Evolutionary conservation across 2,797 vertebrate species (phyloP).

Genomic region (Dendrocincla tyrannina): DNA sequence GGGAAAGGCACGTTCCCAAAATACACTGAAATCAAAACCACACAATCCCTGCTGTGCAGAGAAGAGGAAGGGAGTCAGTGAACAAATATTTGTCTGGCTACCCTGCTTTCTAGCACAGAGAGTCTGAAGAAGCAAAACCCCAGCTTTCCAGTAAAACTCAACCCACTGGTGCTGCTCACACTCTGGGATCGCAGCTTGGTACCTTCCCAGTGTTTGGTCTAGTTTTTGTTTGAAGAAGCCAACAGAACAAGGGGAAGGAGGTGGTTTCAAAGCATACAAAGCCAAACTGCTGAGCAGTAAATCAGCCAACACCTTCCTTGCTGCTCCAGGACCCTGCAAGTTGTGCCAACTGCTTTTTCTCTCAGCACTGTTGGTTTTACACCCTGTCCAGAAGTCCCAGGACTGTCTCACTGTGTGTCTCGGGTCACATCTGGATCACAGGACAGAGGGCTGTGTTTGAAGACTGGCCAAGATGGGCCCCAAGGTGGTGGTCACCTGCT

Average conservation of each 20-base stretch:
- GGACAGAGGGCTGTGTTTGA: background rate
- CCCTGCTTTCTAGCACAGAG: slow-evolving; percentile 8
- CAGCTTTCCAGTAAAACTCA: slow-evolving; percentile 25
- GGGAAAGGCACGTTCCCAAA: slow-evolving; percentile 32
- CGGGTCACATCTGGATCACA: background rate
- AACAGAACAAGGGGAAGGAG: background rate
- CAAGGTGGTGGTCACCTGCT: background rate
- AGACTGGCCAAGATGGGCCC: background rate
- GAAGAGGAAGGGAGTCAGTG: background rate
- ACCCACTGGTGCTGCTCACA: background rate
- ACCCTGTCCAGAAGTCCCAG: background rate
- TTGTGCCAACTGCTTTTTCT: background rate
- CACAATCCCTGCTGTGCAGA: background rate
- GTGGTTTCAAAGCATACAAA: background rate
- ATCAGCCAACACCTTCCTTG: background rate
- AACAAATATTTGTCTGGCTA: slow-evolving; percentile 35
- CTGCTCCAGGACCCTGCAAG: background rate
- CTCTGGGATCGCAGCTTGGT: background rate
- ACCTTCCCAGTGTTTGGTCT: background rate
- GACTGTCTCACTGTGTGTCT: background rate
- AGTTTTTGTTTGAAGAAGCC: background rate
- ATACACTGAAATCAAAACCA: slow-evolving; percentile 10
- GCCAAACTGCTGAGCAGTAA: background rate
- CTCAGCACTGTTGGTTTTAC: background rate
- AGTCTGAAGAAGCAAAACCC: background rate